Percentiles rank a stretch among this genome's conserved stretches.
Evolutionary conservation across 2,113 vertebrate species (phyloP).

Genomic region (Phoxinus phoxinus): DNA sequence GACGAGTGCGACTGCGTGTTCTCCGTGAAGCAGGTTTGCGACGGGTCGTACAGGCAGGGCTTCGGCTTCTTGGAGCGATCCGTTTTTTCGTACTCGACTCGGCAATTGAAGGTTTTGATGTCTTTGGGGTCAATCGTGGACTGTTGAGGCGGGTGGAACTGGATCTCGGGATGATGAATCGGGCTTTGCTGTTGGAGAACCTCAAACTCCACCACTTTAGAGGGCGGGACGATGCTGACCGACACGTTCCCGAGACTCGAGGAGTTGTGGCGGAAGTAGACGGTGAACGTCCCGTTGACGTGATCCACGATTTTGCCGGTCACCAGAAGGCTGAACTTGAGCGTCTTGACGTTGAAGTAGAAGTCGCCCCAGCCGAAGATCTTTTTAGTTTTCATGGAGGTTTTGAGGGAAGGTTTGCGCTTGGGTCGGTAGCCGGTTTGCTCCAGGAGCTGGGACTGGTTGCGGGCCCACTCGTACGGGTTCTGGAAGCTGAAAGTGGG

Average conservation of each 20-base stretch:
- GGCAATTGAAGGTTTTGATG: constrained; percentile 91
- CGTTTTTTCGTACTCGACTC: constrained; percentile 96
- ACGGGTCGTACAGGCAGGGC: constrained; percentile 94
- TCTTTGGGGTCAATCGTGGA: constrained; percentile 87
- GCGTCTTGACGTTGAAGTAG: constrained; percentile 92
- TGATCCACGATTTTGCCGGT: constrained; percentile 93
- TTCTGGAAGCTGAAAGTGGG: constrained; percentile 75
- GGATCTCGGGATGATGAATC: constrained; percentile 83
- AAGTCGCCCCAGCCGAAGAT: constrained; percentile 98
- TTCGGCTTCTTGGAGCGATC: constrained; percentile 93
- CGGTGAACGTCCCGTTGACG: constrained; percentile 96
- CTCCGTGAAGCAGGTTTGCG: constrained; percentile 94
- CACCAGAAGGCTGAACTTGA: constrained; percentile 88
- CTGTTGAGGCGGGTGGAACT: constrained; percentile 80
- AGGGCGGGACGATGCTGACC: constrained; percentile 91
- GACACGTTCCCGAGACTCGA: constrained; percentile 94
- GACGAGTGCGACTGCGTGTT: constrained; percentile 95
- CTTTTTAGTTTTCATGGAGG: constrained; percentile 88
- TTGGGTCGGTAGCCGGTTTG: constrained; percentile 81
- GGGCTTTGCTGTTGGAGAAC: constrained; percentile 82
- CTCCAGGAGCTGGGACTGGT: constrained; percentile 76
- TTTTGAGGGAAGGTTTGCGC: constrained; percentile 88
- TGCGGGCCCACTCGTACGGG: constrained; percentile 81
- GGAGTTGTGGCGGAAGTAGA: constrained; percentile 96
- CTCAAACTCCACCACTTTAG: constrained; percentile 91